These are phyloP conservation scores for Bufo gargarizans DNA, from an alignment of 2,113 vertebrate species.

Conservation along the genomic window DNA sequence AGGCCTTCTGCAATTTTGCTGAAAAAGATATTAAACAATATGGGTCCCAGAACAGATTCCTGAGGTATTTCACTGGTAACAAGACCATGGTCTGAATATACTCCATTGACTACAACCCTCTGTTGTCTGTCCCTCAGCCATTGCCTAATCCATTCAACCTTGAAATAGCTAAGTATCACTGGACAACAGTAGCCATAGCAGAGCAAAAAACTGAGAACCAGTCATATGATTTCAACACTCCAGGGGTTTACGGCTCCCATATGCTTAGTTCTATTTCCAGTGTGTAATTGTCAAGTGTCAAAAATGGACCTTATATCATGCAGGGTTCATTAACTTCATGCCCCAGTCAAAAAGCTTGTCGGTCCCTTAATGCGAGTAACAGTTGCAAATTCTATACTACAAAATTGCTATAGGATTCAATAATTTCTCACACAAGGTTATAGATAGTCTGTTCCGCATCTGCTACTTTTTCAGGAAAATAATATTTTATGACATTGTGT, in stretches of 20 bases:
- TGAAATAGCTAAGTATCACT: conserved; percentile 36
- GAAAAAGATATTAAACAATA: no score
- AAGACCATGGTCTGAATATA: no score
- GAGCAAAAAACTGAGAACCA: neutral
- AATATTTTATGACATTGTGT: no score
- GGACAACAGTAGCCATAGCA: neutral
- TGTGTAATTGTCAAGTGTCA: conserved; percentile 36
- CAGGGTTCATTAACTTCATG: conserved; percentile 30
- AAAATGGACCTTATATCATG: conserved; percentile 16
- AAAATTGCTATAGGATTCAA: neutral
- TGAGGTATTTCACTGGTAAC: no score
- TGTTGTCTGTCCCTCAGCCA: no score
- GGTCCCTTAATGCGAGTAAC: neutral
- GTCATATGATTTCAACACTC: neutral
- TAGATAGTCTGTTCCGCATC: neutral
- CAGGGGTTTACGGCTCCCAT: neutral
- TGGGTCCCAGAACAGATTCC: no score
- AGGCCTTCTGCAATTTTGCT: no score
- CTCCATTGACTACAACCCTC: no score
- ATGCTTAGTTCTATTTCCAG: conserved; percentile 12
- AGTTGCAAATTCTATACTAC: no score
- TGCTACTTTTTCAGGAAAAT: no score
- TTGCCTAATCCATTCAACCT: neutral
- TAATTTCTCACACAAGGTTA: neutral
- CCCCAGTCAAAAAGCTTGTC: neutral